Evolutionary conservation across 2,888 invertebrate species (phyloP).

Genomic region (Trichogramma dendrolimi): DNA sequence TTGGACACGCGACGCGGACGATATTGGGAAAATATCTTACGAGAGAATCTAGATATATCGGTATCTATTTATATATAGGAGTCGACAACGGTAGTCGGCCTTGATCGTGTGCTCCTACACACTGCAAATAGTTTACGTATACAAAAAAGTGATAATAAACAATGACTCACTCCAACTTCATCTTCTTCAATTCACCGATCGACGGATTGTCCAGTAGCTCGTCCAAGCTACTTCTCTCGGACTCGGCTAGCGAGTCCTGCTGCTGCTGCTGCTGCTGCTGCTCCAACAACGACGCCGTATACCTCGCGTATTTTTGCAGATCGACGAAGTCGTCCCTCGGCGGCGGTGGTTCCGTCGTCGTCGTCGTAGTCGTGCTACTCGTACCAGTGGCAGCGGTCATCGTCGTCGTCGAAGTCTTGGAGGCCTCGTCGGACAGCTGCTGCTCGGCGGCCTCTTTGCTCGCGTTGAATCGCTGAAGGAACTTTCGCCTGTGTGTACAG

Average conservation of each 20-base stretch:
- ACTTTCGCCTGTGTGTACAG: slow-evolving; percentile 55
- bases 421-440: neutral
- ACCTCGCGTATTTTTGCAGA: slow-evolving; percentile 56
- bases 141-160: neutral
- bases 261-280: too few relatives aligned
- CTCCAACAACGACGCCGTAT: too few relatives aligned
- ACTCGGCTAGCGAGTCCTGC: too few relatives aligned
- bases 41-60: too few relatives aligned
- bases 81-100: too few relatives aligned
- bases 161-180: slow-evolving; percentile 56
- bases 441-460: slow-evolving; percentile 40
- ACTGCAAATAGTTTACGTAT: too few relatives aligned
- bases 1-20: too few relatives aligned
- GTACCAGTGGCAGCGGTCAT: neutral
- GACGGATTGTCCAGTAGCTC: slow-evolving; percentile 62
- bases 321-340: slow-evolving; percentile 63
- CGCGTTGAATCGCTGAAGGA: slow-evolving; percentile 62
- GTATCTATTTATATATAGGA: too few relatives aligned
- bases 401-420: neutral
- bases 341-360: slow-evolving; percentile 42
- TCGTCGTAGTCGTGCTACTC: neutral
- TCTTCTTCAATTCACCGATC: slow-evolving; percentile 65
- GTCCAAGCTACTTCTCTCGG: slow-evolving; percentile 47
- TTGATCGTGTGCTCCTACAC: too few relatives aligned
- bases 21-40: too few relatives aligned